These are phyloP conservation scores for Drosophila pandora DNA, from an alignment of 1,140 invertebrate species.

Conservation along the genomic window DNA sequence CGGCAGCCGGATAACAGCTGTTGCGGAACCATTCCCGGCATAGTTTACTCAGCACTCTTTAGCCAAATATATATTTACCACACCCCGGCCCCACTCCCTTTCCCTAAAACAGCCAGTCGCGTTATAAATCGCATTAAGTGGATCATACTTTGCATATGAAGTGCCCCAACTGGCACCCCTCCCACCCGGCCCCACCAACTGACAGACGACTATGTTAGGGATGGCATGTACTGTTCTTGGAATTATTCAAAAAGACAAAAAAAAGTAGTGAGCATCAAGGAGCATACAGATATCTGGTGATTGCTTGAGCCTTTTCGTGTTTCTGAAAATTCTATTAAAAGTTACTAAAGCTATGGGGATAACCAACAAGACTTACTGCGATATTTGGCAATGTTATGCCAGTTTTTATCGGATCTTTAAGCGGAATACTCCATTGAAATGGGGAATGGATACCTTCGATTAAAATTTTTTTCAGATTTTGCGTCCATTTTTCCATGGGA, in stretches of 20 bases:
- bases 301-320: too few species aligned
- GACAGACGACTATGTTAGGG: not conserved
- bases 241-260: not conserved
- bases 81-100: not conserved
- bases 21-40: slow-evolving; percentile 17
- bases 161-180: slow-evolving; percentile 33
- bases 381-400: too few species aligned
- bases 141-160: slow-evolving; percentile 82
- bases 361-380: too few species aligned
- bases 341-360: too few species aligned
- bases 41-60: slow-evolving; percentile 56
- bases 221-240: not conserved
- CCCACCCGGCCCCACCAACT: not conserved
- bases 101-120: slow-evolving; percentile 24
- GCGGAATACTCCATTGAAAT: too few species aligned
- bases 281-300: too few species aligned
- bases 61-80: slow-evolving; percentile 63
- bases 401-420: too few species aligned
- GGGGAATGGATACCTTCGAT: too few species aligned
- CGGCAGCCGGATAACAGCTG: slow-evolving; percentile 30
- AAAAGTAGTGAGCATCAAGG: too few species aligned
- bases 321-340: too few species aligned
- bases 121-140: slow-evolving; percentile 79
- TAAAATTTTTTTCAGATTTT: too few species aligned
- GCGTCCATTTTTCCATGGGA: too few species aligned